Base-by-base conservation (phyloP, 2,113 vertebrate genomes). In the Oncorhynchus kisutch region DNA sequence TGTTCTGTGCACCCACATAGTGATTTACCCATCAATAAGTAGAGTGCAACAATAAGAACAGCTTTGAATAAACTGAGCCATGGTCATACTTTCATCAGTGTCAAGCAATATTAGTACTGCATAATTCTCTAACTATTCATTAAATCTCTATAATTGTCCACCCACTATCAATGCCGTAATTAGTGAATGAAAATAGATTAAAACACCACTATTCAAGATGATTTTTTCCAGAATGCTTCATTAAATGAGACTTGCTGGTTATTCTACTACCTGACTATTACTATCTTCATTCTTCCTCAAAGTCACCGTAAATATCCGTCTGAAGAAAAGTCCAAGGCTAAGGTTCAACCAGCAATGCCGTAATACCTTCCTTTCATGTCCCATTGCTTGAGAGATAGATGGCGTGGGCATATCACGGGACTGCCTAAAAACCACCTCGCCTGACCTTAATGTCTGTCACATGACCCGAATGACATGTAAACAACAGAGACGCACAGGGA, bases 51-150 rank as follows among this genome's bases (percentile, higher is more conserved):
- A 24, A 72, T 69, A 74, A 54, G 51, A 4, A 45, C 74, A 5
- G 16, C 75, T 80, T 70, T 77, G 71, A 85, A 78, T 81, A 75
- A 85, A 82, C 16, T 54, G 51, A 54, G 51, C 51, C 27, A 68
- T 73, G 60, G 73, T 80, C 80, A 71, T 85, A 51, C 27, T n/a
- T 51, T 57, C 74, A 54, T 71, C 65, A 51, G 77, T 83, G 81
- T 82, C 82, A 81, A 78, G 77, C 62, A 69, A 68, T 78, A 74
- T 81, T 86, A 81, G 27, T 70, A 82, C 73, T 73, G 71, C 75
- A 77, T 62, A 62, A 62, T 62, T 9, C 16, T 62, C 9, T 9
- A 62, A 62, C 59, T 24, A 62, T 62, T 62, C 4, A 54, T 54
- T 54, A 14, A 54, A 54, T 54, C 12, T 54, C 16, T 4, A 54